A percentile compares a stretch with the other conserved stretches of the same genome.
Conservation (phyloP, 2,797 vertebrate genomes). For the Buceros bicornis region DNA sequence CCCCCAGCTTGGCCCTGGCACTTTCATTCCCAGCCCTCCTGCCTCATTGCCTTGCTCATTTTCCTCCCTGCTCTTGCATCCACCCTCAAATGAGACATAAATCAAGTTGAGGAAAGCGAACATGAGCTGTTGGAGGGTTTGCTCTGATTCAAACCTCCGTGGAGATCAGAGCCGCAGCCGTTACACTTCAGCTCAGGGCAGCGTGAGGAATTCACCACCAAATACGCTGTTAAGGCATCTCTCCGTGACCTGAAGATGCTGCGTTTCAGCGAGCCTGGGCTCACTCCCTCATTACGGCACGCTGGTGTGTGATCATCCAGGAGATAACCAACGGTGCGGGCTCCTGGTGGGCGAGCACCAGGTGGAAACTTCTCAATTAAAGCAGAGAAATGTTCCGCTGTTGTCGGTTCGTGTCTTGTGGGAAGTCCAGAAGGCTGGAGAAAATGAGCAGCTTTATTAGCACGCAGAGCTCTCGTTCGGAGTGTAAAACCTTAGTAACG, state of each 20-base stretch:
- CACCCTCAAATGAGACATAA: not conserved
- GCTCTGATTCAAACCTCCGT: not conserved
- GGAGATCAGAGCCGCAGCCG: not conserved
- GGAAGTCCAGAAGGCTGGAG: not conserved
- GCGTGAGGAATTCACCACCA: not conserved
- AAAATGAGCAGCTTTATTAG: not conserved
- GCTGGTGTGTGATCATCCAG: not conserved
- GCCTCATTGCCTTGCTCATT: not conserved
- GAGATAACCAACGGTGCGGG: not conserved
- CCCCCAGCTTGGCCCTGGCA: not conserved
- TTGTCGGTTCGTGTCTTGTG: not conserved
- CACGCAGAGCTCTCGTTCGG: fast-evolving
- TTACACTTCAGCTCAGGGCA: not conserved
- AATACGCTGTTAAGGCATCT: not conserved
- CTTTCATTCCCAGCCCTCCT: not conserved
- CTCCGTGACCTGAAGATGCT: not conserved
- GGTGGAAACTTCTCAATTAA: not conserved
- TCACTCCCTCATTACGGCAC: fast-evolving
- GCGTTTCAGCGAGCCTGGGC: not conserved
- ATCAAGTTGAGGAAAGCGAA: not conserved
- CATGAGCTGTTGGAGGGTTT: not conserved
- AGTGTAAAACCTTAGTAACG: not conserved
- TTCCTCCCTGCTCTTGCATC: not conserved
- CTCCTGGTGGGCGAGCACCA: not conserved
- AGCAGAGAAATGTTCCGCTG: not conserved